These are phyloP conservation scores for Lithophane semibrunnea DNA, from an alignment of 2,888 invertebrate genomes.

Conservation along the genomic window DNA sequence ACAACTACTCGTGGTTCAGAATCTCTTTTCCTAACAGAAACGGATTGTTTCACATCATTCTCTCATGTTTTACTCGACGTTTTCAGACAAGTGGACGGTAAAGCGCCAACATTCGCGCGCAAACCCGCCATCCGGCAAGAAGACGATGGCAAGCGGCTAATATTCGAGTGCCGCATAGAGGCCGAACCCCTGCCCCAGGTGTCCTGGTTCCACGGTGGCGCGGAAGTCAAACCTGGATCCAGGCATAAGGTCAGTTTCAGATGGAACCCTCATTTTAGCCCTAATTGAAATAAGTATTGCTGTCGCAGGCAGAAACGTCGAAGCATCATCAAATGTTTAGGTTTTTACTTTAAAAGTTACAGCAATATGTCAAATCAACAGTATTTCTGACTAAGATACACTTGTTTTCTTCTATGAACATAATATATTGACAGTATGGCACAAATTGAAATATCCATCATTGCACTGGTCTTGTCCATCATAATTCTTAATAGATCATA, in stretches of 20 bases:
- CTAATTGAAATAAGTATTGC: not conserved
- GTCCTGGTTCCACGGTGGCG: conserved; percentile 97
- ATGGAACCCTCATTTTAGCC: not conserved
- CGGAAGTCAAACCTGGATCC: conserved; percentile 94
- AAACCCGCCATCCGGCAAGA: conserved; percentile 99
- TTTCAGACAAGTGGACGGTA: conserved; percentile 98
- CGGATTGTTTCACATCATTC: not conserved
- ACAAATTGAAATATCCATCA: conserved; percentile 5
- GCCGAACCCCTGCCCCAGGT: conserved; percentile 97
- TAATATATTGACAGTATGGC: not conserved
- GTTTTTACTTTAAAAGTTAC: not conserved
- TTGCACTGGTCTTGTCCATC: conserved; percentile 1
- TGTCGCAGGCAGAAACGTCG: not conserved
- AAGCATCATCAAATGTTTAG: not conserved
- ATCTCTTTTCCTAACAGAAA: not conserved
- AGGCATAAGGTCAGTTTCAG: conserved; percentile 94
- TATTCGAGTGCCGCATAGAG: conserved; percentile 98
- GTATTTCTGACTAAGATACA: not conserved
- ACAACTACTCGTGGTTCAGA: not conserved
- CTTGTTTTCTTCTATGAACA: not conserved
- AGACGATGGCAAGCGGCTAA: conserved; percentile 97
- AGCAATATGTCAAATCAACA: not conserved
- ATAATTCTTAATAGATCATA: not conserved
- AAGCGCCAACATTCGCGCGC: conserved; percentile 99
- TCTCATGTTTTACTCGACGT: not conserved